Evolutionary conservation across 2,797 vertebrate genomes (phyloP).

Genomic region (Acipenser ruthenus): DNA sequence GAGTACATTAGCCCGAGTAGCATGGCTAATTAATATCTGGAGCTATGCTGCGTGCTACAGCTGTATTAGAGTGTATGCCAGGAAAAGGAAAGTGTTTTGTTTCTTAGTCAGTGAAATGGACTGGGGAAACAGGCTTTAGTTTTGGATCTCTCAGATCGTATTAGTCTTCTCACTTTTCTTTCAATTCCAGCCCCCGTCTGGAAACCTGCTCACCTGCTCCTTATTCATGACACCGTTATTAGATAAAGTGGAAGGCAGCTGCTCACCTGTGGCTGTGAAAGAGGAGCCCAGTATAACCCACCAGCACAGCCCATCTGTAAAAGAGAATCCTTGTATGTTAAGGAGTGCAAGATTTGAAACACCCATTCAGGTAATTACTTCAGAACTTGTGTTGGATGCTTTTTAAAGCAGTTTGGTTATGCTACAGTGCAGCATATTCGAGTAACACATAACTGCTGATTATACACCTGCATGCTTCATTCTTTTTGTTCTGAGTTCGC

Average conservation of each 20-base stretch:
- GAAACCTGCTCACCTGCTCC: conserved; percentile 64
- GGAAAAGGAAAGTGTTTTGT: too few species aligned
- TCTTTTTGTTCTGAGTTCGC: background rate
- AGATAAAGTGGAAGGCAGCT: conserved; percentile 68
- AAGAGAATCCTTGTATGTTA: conserved; percentile 58
- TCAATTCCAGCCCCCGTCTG: conserved; percentile 39
- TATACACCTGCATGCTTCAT: background rate
- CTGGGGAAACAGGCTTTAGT: too few species aligned
- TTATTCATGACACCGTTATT: conserved; percentile 67
- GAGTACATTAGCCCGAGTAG: too few species aligned
- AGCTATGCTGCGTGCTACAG: too few species aligned
- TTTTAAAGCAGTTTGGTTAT: too few species aligned
- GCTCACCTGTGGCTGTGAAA: conserved; percentile 51
- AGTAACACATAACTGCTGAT: too few species aligned
- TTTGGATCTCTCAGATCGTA: too few species aligned
- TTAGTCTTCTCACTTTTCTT: background rate
- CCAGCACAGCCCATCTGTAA: conserved; percentile 57
- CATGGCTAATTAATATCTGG: too few species aligned
- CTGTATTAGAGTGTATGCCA: too few species aligned
- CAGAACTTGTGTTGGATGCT: too few species aligned
- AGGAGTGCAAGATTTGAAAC: conserved; percentile 64
- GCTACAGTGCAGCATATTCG: too few species aligned
- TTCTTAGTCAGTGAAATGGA: too few species aligned
- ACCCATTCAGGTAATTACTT: conserved; percentile 62
- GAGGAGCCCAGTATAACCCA: conserved; percentile 41